A percentile compares a stretch with the other conserved stretches of the same genome.
Conservation (phyloP, 2,888 invertebrate species). For the Automeris io region DNA sequence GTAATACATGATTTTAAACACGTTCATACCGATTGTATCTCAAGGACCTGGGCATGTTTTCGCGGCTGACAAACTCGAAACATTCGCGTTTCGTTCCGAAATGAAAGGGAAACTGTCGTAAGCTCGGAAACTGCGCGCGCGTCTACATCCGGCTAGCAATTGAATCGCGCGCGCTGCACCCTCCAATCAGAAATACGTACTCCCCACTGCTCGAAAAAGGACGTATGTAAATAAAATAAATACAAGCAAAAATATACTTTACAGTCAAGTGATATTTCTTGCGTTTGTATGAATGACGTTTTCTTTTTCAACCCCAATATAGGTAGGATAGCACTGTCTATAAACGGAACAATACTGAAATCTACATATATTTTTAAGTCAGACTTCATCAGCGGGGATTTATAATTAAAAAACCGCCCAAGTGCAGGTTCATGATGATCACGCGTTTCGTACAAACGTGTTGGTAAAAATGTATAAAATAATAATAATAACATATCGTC, state of each 20-base stretch:
- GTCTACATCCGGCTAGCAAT: slow-evolving; percentile 48
- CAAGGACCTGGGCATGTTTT: slow-evolving; percentile 15
- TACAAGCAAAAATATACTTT: slow-evolving; percentile 34
- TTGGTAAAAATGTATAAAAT: no score
- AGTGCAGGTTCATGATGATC: no score
- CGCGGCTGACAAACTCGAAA: slow-evolving; percentile 7
- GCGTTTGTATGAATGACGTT: neutral
- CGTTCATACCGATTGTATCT: slow-evolving; percentile 15
- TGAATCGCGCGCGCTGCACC: slow-evolving; percentile 58
- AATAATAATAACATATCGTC: no score
- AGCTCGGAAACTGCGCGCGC: slow-evolving; percentile 63
- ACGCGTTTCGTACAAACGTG: no score
- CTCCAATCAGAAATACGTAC: slow-evolving; percentile 45
- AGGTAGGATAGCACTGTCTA: no score
- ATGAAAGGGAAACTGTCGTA: slow-evolving; percentile 62
- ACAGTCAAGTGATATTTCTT: slow-evolving; percentile 10
- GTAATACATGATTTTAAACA: neutral
- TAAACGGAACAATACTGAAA: no score
- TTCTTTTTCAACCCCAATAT: no score
- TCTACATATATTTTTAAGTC: no score
- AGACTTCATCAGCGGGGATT: no score
- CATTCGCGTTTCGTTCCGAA: slow-evolving; percentile 49
- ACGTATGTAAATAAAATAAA: slow-evolving; percentile 37
- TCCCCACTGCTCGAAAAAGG: slow-evolving; percentile 53
- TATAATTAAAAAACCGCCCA: no score